A percentile compares a stretch with the other conserved stretches of the same genome.
phyloP scores from a whole-genome alignment of 2,888 invertebrate genomes.

The Andrena fulva region DNA sequence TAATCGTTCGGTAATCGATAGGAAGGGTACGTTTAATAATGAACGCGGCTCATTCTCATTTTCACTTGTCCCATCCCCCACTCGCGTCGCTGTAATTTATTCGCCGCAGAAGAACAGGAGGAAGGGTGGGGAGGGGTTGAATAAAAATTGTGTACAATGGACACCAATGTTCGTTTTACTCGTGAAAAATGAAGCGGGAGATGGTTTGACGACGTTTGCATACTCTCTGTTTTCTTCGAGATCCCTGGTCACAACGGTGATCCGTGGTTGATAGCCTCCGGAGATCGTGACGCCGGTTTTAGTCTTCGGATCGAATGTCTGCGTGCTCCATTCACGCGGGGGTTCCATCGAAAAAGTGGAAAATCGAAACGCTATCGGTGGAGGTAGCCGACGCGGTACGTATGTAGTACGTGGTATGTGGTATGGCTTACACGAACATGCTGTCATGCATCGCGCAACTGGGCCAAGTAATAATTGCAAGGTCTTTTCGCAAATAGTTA shows the following conservation, averaged over 20 bases:
- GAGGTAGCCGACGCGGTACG: conserved; percentile 3
- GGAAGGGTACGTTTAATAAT: conserved; percentile 32
- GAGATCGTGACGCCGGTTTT: not conserved
- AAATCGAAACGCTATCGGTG: conserved; percentile 1
- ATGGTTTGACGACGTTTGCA: conserved; percentile 19
- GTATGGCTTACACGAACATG: conserved; percentile 22
- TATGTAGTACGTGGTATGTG: not conserved
- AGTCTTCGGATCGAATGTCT: too few species aligned
- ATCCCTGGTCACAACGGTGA: conserved; percentile 21
- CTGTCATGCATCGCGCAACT: conserved; percentile 30
- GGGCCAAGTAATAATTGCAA: conserved; percentile 27
- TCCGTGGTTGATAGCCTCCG: not conserved
- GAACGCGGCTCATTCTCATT: not conserved
- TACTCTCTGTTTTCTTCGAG: conserved; percentile 22
- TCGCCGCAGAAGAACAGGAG: conserved; percentile 61
- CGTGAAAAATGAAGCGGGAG: conserved; percentile 31
- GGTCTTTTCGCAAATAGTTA: conserved; percentile 54
- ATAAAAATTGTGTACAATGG: conserved; percentile 69
- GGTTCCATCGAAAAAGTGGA: not conserved
- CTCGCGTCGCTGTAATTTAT: conserved; percentile 65
- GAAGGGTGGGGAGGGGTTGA: conserved; percentile 30
- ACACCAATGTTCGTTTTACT: conserved; percentile 57
- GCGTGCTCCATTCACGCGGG: not conserved
- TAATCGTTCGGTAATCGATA: conserved; percentile 31
- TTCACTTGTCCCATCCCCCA: not conserved